Percentiles rank a stretch among this genome's conserved stretches.
phyloP scores from a whole-genome alignment of 2,888 invertebrate genomes.

The Sesia bembeciformis region DNA sequence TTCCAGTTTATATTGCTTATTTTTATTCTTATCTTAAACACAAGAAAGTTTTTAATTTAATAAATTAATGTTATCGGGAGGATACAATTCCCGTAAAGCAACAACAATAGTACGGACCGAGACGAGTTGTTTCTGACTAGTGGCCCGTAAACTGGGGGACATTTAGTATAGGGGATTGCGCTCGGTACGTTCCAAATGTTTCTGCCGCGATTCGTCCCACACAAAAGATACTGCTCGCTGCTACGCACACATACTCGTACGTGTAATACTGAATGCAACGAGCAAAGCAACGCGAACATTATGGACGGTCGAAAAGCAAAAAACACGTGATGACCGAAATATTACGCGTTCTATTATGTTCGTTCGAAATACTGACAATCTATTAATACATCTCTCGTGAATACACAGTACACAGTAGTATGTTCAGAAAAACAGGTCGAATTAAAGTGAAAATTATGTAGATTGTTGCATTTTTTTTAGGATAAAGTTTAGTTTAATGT shows the following conservation, averaged over 20 bases:
- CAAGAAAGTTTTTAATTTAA: slow-evolving; percentile 26
- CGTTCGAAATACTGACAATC: no score
- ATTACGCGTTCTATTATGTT: no score
- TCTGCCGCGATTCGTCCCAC: slow-evolving; percentile 17
- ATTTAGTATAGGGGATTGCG: slow-evolving; percentile 28
- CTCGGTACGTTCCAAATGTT: slow-evolving; percentile 13
- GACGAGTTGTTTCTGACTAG: slow-evolving; percentile 4
- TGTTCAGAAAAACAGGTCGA: no score
- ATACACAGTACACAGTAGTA: no score
- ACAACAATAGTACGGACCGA: slow-evolving; percentile 33
- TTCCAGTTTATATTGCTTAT: not conserved
- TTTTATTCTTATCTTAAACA: not conserved
- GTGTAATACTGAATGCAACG: no score
- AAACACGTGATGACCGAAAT: no score
- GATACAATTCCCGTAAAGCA: slow-evolving; percentile 28
- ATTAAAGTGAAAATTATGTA: no score
- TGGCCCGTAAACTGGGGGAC: slow-evolving; percentile 18
- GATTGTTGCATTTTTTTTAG: no score
- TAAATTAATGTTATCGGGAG: slow-evolving; percentile 30
- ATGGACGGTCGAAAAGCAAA: no score
- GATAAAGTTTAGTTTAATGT: no score
- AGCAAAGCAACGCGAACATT: no score
- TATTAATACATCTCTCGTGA: no score
- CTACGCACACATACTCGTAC: not conserved
- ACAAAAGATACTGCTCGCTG: slow-evolving; percentile 17